Percentiles rank a stretch among this genome's conserved stretches.
phyloP scores from a whole-genome alignment of 2,113 vertebrate genomes.

The Scomber scombrus region DNA sequence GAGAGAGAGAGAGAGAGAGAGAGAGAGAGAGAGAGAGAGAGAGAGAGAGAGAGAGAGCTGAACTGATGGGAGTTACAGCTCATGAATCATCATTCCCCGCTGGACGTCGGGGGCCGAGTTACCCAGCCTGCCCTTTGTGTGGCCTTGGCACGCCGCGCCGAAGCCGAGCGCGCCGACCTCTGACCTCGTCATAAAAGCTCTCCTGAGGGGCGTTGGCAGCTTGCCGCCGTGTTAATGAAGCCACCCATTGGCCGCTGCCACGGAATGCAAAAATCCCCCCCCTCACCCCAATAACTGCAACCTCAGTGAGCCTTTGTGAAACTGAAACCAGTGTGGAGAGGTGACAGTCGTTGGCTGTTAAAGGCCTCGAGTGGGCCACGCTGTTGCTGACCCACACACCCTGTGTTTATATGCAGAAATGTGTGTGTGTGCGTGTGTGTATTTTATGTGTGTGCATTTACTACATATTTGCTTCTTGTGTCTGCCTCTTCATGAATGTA shows the following conservation, averaged over 20 bases:
- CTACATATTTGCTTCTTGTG: neutral
- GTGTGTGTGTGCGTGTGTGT: neutral
- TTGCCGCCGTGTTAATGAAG: slow-evolving; percentile 63
- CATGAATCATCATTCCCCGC: slow-evolving; percentile 67
- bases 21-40: slow-evolving; percentile 8
- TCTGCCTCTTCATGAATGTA: too few relatives aligned
- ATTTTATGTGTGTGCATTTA: neutral
- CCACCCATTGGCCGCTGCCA: slow-evolving; percentile 30
- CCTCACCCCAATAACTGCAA: slow-evolving; percentile 4
- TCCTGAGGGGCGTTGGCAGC: slow-evolving; percentile 47
- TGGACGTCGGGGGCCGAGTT: slow-evolving; percentile 39
- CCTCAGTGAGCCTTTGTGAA: slow-evolving; percentile 46
- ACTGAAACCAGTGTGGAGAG: slow-evolving; percentile 25
- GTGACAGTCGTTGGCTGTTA: slow-evolving; percentile 16
- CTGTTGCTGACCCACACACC: neutral
- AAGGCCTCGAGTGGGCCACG: slow-evolving; percentile 4
- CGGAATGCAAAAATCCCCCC: slow-evolving; percentile 49
- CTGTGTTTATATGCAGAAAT: neutral
- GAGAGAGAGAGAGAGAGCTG: neutral
- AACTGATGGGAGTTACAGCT: slow-evolving; percentile 38
- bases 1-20: slow-evolving; percentile 13
- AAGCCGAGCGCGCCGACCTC: slow-evolving; percentile 48
- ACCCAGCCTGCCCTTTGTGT: slow-evolving; percentile 51
- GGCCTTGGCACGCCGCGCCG: slow-evolving; percentile 63
- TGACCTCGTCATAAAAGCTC: slow-evolving; percentile 67